Conservation (phyloP, 2,888 invertebrate species). For the Carpatolechia fugitivella region DNA sequence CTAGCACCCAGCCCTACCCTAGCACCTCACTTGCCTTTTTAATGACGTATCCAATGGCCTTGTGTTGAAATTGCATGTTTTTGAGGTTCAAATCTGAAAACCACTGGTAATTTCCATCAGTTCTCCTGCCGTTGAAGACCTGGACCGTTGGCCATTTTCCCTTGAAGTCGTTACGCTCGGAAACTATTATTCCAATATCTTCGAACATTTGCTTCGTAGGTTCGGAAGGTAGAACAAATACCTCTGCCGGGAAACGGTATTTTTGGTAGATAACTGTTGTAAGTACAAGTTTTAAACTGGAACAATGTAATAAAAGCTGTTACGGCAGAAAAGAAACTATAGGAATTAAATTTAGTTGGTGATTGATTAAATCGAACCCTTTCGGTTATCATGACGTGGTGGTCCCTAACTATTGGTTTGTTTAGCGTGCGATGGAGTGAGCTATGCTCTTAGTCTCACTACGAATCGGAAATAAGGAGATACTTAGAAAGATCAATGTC, state of each 20-base stretch:
- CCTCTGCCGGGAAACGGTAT: constrained; percentile 28
- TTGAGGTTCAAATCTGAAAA: constrained; percentile 29
- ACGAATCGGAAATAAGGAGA: too few relatives aligned
- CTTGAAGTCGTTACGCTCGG: constrained; percentile 21
- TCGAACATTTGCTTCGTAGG: constrained; percentile 46
- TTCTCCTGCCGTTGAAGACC: constrained; percentile 37
- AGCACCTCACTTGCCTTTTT: constrained; percentile 44
- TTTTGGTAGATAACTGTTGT: constrained; percentile 42
- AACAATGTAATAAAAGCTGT: too few relatives aligned
- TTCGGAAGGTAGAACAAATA: constrained; percentile 45
- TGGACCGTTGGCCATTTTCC: constrained; percentile 34
- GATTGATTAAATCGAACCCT: too few relatives aligned
- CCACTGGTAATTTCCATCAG: constrained; percentile 47
- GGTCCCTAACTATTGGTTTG: too few relatives aligned
- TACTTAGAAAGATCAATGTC: too few relatives aligned
- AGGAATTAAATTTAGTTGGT: too few relatives aligned
- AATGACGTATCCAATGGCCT: constrained; percentile 48
- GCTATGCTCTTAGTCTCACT: too few relatives aligned
- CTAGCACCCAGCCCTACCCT: too few relatives aligned
- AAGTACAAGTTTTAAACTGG: constrained; percentile 46
- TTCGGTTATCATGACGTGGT: too few relatives aligned
- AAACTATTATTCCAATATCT: constrained; percentile 55
- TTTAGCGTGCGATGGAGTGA: too few relatives aligned
- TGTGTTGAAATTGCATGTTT: constrained; percentile 28
- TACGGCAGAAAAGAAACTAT: too few relatives aligned